Evolutionary conservation across 2,113 vertebrate genomes (phyloP), one percentile per base, ranked within the genome.

Genomic region (Lepisosteus oculatus): DNA sequence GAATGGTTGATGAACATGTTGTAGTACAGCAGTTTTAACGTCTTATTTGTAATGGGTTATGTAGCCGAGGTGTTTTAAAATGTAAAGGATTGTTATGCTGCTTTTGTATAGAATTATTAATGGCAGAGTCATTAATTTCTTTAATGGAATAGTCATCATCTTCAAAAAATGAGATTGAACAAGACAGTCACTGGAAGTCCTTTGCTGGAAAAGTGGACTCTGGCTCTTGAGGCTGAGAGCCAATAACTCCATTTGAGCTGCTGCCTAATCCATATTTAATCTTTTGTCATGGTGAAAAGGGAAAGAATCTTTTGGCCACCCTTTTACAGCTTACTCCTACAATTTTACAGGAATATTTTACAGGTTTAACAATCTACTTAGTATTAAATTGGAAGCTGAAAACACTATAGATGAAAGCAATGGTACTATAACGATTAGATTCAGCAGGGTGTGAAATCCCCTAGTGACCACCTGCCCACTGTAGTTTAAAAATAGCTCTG

Each of bases 381-480:
- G 59, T 29, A 61, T 29, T 61, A 61, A 61, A 61, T 61, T 61
- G 13, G 59, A 61, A 15, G 59, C 17, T 61, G 59, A 15, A 29
- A 61, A 61, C 17, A 61, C 14, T 61, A 61, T 29, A 44, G 6
- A 15, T 8, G 15, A 47, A 65, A 61, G 65, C n/a, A 41, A 42
- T 17, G 68, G 73, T 65, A 64, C 71, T 29, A 61, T 65, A 56
- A 76, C 80, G 83, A 85, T 87, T 82, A 88, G 78, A 82, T 87
- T 81, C 82, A 78, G 83, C 64, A 55, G 77, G 86, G 84, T 72
- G 72, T 74, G 74, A 76, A 85, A 76, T 80, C 78, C 81, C 79
- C 80, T 80, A 78, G 81, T 69, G 82, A 85, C 84, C 83, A 91
- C 87, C 85, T 86, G 82, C 81, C 84, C 74, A 72, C 76, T 73